These are phyloP conservation scores for Ostrea edulis DNA, from an alignment of 1,140 invertebrate genomes.

Conservation along the genomic window DNA sequence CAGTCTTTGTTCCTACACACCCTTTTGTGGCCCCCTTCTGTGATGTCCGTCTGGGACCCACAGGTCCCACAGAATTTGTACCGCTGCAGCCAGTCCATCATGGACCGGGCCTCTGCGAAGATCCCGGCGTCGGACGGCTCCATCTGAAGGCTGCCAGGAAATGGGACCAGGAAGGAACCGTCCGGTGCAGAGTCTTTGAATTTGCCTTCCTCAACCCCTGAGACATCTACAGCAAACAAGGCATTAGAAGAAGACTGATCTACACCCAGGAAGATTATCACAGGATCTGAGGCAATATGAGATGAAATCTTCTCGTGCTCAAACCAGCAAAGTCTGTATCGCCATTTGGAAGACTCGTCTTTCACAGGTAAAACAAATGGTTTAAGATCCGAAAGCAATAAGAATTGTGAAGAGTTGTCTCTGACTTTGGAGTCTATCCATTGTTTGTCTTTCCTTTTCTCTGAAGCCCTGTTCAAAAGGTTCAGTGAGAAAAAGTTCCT, in stretches of 20 bases:
- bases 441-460: slow-evolving; percentile 71
- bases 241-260: slow-evolving; percentile 58
- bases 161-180: slow-evolving; percentile 60
- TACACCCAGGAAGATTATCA: slow-evolving; percentile 71
- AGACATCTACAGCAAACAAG: slow-evolving; percentile 76
- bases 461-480: slow-evolving; percentile 69
- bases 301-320: slow-evolving; percentile 65
- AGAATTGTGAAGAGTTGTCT: slow-evolving; percentile 68
- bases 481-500: slow-evolving; percentile 74
- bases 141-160: slow-evolving; percentile 69
- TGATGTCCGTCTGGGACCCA: slow-evolving; percentile 73
- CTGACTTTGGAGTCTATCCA: slow-evolving; percentile 69
- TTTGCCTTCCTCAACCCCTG: slow-evolving; percentile 55
- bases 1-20: slow-evolving; percentile 75
- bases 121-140: slow-evolving; percentile 72
- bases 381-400: slow-evolving; percentile 70
- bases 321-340: slow-evolving; percentile 63
- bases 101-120: slow-evolving; percentile 77
- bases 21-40: slow-evolving; percentile 77
- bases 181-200: slow-evolving; percentile 56
- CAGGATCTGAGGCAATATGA: slow-evolving; percentile 58
- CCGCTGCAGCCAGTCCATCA: slow-evolving; percentile 79
- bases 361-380: slow-evolving; percentile 58
- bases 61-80: slow-evolving; percentile 80
- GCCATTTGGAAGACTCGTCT: slow-evolving; percentile 50